phyloP scores from a whole-genome alignment of 2,888 invertebrate species.

The Hirtodrosophila alboralis region DNA sequence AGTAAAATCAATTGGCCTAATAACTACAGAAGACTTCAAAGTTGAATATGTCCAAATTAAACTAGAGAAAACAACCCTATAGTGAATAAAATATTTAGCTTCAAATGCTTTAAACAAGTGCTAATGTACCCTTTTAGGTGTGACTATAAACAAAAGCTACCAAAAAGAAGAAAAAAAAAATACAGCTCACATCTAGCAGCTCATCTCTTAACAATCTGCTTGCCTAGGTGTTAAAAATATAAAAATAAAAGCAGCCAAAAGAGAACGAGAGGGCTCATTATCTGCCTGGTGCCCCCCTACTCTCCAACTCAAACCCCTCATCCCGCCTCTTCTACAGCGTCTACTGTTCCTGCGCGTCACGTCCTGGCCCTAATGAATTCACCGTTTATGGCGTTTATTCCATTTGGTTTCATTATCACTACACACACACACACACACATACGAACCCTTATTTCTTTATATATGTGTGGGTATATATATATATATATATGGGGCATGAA shows the following conservation, averaged over 20 bases:
- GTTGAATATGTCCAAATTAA: too few species aligned
- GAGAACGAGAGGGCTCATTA: slow-evolving; percentile 65
- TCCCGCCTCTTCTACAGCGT: not conserved
- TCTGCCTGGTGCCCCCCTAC: too few species aligned
- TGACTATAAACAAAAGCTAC: too few species aligned
- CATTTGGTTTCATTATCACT: slow-evolving; percentile 76
- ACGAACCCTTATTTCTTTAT: slow-evolving; percentile 13
- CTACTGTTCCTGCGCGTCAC: slow-evolving; percentile 47
- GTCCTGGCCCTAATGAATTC: slow-evolving; percentile 79
- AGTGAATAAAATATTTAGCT: too few species aligned
- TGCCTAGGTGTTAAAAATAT: slow-evolving; percentile 75
- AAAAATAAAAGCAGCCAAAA: slow-evolving; percentile 33
- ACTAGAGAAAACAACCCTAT: too few species aligned
- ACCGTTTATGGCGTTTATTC: slow-evolving; percentile 81
- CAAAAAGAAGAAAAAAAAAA: too few species aligned
- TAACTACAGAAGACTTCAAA: too few species aligned
- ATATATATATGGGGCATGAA: slow-evolving; percentile 47
- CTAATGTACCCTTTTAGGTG: not conserved
- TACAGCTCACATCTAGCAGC: slow-evolving; percentile 24
- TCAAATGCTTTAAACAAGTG: too few species aligned
- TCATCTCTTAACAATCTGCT: slow-evolving; percentile 34
- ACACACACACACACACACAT: slow-evolving; percentile 34
- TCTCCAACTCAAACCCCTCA: too few species aligned
- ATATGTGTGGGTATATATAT: slow-evolving; percentile 11
- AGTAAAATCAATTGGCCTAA: too few species aligned